Percentiles rank a stretch among this genome's conserved stretches.
These are phyloP conservation scores for Callyntrura guangdongensis DNA, from an alignment of 2,888 invertebrate genomes.

Conservation along the genomic window DNA sequence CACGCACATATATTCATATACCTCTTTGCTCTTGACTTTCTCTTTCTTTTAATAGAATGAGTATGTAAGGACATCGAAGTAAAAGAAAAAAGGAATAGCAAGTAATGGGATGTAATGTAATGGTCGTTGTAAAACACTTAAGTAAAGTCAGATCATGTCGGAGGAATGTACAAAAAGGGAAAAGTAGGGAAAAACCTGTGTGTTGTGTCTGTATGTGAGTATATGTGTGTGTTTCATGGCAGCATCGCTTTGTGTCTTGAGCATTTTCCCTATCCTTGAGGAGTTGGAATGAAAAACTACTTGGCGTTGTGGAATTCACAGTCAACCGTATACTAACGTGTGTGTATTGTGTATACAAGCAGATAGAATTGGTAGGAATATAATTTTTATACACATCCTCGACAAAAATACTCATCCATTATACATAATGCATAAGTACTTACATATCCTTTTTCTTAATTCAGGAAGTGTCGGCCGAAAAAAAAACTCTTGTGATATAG, in stretches of 20 bases:
- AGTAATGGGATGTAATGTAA: constrained; percentile 82
- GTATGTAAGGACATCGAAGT: constrained; percentile 56
- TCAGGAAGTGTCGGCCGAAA: constrained; percentile 71
- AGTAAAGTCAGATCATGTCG: constrained; percentile 80
- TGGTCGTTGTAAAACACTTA: constrained; percentile 83
- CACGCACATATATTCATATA: background rate
- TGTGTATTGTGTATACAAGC: background rate
- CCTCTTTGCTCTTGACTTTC: constrained; percentile 45
- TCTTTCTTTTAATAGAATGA: constrained; percentile 62
- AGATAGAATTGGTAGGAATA: background rate
- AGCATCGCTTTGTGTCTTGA: constrained; percentile 30
- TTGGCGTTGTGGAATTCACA: constrained; percentile 51
- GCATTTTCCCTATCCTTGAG: constrained; percentile 40
- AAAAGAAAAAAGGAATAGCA: constrained; percentile 75
- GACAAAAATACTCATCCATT: constrained; percentile 53
- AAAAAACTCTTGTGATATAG: background rate
- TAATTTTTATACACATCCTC: background rate
- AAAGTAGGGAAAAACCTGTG: constrained; percentile 54
- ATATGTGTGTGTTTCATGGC: constrained; percentile 46
- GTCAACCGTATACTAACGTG: constrained; percentile 20
- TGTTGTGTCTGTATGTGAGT: constrained; percentile 45
- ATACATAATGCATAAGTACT: constrained; percentile 74
- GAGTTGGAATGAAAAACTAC: constrained; percentile 63
- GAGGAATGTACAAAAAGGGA: constrained; percentile 59
- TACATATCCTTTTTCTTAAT: constrained; percentile 62